A percentile compares a stretch with the other conserved stretches of the same genome.
Evolutionary conservation across 2,797 vertebrate genomes (phyloP).

Genomic region (Hemibagrus guttatus): DNA sequence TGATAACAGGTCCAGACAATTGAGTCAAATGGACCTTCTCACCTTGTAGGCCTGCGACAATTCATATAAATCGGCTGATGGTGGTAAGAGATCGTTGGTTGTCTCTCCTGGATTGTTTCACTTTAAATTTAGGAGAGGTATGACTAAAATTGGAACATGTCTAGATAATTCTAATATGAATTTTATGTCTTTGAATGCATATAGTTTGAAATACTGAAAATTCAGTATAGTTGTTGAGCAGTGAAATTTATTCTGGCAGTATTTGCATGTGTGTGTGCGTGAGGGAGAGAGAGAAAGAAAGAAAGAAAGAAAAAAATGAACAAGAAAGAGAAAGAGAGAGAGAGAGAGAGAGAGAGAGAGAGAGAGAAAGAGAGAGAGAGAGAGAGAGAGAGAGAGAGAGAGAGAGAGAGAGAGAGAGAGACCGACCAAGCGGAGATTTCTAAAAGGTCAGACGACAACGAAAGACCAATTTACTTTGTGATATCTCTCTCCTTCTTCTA

Average conservation of each 20-base stretch:
- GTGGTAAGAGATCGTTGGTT: background rate
- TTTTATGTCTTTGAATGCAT: background rate
- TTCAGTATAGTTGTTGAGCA: background rate
- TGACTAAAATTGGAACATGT: background rate
- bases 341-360: background rate
- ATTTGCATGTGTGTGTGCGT: background rate
- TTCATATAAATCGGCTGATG: background rate
- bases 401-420: constrained; percentile 18
- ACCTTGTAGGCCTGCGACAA: background rate
- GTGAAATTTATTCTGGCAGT: background rate
- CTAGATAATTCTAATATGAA: background rate
- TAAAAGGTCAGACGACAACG: constrained; percentile 58
- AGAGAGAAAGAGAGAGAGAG: background rate
- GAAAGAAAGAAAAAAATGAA: too few relatives aligned
- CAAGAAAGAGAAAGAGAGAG: background rate
- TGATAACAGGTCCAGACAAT: background rate
- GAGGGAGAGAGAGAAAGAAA: background rate
- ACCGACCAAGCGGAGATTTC: constrained; percentile 41
- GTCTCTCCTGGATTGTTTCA: background rate
- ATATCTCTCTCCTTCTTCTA: constrained; percentile 53
- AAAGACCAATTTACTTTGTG: constrained; percentile 52
- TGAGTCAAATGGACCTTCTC: background rate
- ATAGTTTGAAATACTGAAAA: background rate
- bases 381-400: background rate
- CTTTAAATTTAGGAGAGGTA: background rate